A percentile compares a stretch with the other conserved stretches of the same genome.
These are phyloP conservation scores for Tetragonula carbonaria DNA, from an alignment of 2,888 invertebrate species.

Conservation along the genomic window DNA sequence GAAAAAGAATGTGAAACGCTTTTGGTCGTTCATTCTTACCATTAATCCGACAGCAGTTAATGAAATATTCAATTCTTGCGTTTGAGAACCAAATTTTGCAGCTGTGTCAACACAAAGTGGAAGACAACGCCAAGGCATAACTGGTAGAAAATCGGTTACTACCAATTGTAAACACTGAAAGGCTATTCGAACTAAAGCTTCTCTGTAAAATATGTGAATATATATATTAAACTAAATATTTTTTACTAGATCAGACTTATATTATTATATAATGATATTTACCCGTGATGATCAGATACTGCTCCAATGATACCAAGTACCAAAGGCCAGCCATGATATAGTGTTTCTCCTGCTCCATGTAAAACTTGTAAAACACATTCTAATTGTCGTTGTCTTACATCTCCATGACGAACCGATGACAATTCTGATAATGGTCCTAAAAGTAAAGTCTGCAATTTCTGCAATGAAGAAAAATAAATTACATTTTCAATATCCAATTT, in stretches of 20 bases:
- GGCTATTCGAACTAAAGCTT: slow-evolving; percentile 95
- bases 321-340: slow-evolving; percentile 97
- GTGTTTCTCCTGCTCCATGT: slow-evolving; percentile 95
- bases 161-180: slow-evolving; percentile 98
- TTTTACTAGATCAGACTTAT: neutral
- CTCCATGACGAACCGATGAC: slow-evolving; percentile 94
- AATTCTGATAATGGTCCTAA: slow-evolving; percentile 96
- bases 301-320: slow-evolving; percentile 98
- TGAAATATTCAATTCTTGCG: slow-evolving; percentile 98
- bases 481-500: neutral
- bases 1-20: neutral
- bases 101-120: slow-evolving; percentile 96
- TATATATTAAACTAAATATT: neutral
- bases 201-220: slow-evolving; percentile 85
- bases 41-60: slow-evolving; percentile 98
- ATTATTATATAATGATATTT: slow-evolving; percentile 59
- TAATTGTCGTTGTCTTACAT: slow-evolving; percentile 97
- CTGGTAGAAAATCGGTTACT: slow-evolving; percentile 96
- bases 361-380: slow-evolving; percentile 97
- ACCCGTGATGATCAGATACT: slow-evolving; percentile 96
- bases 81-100: slow-evolving; percentile 97
- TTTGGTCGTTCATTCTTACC: slow-evolving; percentile 85
- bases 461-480: slow-evolving; percentile 25
- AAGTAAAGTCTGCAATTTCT: slow-evolving; percentile 93
- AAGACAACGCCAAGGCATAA: slow-evolving; percentile 96